Base-by-base conservation (phyloP, 2,888 invertebrate species). In the Epistrophe grossulariae region DNA sequence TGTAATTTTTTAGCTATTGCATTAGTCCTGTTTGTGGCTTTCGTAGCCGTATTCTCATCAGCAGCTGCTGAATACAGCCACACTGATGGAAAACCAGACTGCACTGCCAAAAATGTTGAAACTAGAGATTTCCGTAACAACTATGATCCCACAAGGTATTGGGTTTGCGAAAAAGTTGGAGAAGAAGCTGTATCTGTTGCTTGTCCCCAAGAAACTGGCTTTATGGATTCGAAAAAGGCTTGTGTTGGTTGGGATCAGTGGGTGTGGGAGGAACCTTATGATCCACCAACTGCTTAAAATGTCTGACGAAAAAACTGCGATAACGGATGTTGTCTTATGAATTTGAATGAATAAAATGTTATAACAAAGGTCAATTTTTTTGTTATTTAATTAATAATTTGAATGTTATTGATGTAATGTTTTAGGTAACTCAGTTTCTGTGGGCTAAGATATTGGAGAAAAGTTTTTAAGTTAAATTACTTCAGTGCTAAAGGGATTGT, bases 211-310 rank as follows among this genome's bases (percentile, higher is more conserved):
- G 84, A 90, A 13, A 89, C 70, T 5, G 84, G 59, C 8, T 91
- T 89, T 31, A 6, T 91, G 68, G 88, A 90, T 5, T 91, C 90
- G 19, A 5, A 82, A 4, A 91, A 90, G 79, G 82, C 89, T 9
- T 91, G 91, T 55, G 91, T 92, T 0, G 35, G 17, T 52, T 91
- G 91, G 91, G 79, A 88, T 0, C 88, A 90, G 4, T 92, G 91
- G 91, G 15, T 79, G n/a, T 91, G 92, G 92, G 90, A 90, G 81
- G 83, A 77, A 48, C 91, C 91, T 5, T 60, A 73, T 9, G 84
- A 88, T 43, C 90, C 91, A n/a, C 77, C 84, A 79, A 84, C 84
- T 45, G 72, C 24, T 24, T 82, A 81, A 62, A 17, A 28, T 15
- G 8, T 50, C 4, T 48, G 10, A 48, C 9, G 10, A 48, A 19